Evolutionary conservation across 2,113 vertebrate species (phyloP).

Genomic region (Actenoides hombroni): DNA sequence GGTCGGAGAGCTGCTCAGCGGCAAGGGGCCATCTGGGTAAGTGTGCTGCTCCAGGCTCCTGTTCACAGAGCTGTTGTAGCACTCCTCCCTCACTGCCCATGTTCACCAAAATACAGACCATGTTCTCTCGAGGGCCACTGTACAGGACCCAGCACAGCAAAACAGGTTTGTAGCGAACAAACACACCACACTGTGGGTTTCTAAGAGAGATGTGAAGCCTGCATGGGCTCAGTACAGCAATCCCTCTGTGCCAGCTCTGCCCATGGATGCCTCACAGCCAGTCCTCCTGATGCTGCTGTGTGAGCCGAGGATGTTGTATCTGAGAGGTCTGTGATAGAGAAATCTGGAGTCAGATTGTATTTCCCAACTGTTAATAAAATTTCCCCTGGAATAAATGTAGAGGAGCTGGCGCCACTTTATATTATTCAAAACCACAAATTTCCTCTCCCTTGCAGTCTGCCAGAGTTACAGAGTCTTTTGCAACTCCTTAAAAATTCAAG

Average conservation of each 20-base stretch:
- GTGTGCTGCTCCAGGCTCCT: rapidly evolving
- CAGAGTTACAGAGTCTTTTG: conserved; percentile 12
- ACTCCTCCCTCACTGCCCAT: not conserved
- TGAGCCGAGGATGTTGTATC: not conserved
- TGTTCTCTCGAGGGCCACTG: not conserved
- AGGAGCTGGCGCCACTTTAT: not conserved
- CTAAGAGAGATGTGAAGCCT: not conserved
- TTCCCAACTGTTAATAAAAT: conserved; percentile 46
- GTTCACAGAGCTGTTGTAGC: rapidly evolving
- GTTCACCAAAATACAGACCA: not conserved
- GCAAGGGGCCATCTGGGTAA: not conserved
- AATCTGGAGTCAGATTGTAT: not conserved
- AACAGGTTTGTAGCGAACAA: not conserved
- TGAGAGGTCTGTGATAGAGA: not conserved
- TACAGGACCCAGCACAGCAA: not conserved
- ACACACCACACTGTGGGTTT: not conserved
- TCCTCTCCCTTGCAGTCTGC: not conserved
- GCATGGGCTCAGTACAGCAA: rapidly evolving
- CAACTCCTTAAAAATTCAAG: conserved; percentile 5
- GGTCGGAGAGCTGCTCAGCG: not conserved
- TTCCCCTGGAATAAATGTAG: conserved; percentile 33
- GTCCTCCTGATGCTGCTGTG: not conserved
- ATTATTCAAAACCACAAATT: conserved; percentile 43
- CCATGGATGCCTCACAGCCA: not conserved
- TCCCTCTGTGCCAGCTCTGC: not conserved